These are phyloP conservation scores for Diarsia mendica DNA, from an alignment of 2,888 invertebrate species.

Conservation along the genomic window DNA sequence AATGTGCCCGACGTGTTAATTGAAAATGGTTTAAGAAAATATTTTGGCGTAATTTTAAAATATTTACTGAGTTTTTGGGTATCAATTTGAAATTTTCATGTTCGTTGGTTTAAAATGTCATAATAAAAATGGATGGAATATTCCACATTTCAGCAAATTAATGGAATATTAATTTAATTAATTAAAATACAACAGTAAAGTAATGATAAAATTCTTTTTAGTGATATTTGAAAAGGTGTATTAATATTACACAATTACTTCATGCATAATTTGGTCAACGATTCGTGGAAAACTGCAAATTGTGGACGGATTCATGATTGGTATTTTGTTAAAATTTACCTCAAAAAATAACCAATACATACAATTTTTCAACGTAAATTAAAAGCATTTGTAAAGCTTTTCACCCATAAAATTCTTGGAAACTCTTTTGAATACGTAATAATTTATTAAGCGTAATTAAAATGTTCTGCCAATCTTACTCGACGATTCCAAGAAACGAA, in stretches of 20 bases:
- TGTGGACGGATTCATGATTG: neutral
- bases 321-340: neutral
- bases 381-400: neutral
- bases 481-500: conserved; percentile 1
- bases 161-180: neutral
- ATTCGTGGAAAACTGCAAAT: neutral
- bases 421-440: conserved; percentile 12
- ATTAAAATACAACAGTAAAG: no score
- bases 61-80: neutral
- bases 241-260: neutral
- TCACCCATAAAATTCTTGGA: neutral
- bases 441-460: conserved; percentile 15
- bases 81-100: conserved; percentile 20
- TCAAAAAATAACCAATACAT: neutral
- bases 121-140: neutral
- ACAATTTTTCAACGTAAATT: neutral
- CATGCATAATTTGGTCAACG: neutral
- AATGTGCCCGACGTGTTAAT: conserved; percentile 54
- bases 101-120: neutral
- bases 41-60: conserved; percentile 36
- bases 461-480: conserved; percentile 8
- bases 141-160: neutral
- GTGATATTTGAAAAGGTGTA: no score
- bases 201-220: neutral
- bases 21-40: conserved; percentile 47